Evolutionary conservation across 2,888 invertebrate genomes (phyloP).

Genomic region (Callinectes sapidus): DNA sequence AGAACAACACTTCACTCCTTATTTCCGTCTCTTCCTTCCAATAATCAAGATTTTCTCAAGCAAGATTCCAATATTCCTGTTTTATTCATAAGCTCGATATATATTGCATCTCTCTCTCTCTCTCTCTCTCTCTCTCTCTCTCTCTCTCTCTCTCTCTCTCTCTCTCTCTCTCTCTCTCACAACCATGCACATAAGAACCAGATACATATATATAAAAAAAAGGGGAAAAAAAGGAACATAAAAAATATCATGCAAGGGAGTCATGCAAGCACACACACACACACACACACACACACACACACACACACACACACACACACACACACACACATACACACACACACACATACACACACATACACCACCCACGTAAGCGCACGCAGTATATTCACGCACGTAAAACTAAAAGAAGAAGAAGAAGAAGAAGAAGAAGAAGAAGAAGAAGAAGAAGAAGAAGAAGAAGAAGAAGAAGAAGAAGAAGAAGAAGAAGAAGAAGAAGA

Average conservation of each 20-base stretch:
- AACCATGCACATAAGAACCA: too few species aligned
- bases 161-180: background rate
- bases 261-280: slow-evolving; percentile 1
- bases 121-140: slow-evolving; percentile 42
- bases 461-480: too few species aligned
- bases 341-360: slow-evolving; percentile 14
- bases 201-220: too few species aligned
- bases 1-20: too few species aligned
- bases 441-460: background rate
- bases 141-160: slow-evolving; percentile 32
- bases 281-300: slow-evolving; percentile 17
- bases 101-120: background rate
- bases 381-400: background rate
- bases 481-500: too few species aligned
- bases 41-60: too few species aligned
- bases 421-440: too few species aligned
- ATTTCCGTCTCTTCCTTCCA: too few species aligned
- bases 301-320: slow-evolving; percentile 25
- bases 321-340: slow-evolving; percentile 22
- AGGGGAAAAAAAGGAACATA: too few species aligned
- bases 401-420: too few species aligned
- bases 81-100: too few species aligned
- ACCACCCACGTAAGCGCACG: background rate
- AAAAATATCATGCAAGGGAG: background rate
- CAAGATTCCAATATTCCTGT: too few species aligned